A percentile compares a stretch with the other conserved stretches of the same genome.
These are phyloP conservation scores for Phymorhynchus buccinoides DNA, from an alignment of 1,140 invertebrate genomes.

Conservation along the genomic window DNA sequence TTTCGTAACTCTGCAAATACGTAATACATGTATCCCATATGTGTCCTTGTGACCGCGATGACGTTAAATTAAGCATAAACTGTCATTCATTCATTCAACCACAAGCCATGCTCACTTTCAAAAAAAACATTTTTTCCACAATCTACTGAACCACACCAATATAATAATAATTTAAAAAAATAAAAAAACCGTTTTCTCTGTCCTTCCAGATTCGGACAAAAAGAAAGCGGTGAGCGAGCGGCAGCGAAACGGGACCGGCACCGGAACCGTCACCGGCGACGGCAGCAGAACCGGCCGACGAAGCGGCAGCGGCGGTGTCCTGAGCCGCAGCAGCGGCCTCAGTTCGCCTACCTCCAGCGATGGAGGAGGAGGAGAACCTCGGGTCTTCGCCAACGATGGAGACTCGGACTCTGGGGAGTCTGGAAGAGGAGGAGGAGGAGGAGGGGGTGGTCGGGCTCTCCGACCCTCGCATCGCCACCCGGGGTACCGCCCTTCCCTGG, in stretches of 20 bases:
- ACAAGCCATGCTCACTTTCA: no score
- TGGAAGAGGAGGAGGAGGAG: background rate
- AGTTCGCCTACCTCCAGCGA: background rate
- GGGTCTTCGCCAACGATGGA: background rate
- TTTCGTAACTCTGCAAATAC: no score
- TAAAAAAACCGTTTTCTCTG: no score
- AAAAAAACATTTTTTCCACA: no score
- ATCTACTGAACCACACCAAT: no score
- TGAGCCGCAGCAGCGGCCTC: background rate
- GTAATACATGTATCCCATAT: no score
- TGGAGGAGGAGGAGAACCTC: background rate
- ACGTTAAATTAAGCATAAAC: no score
- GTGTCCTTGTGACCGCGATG: no score
- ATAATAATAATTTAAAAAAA: no score
- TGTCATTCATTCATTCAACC: no score
- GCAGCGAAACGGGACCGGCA: background rate
- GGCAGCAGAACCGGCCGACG: background rate
- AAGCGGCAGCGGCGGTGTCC: background rate
- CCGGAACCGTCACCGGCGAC: background rate
- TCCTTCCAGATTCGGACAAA: constrained; percentile 12
- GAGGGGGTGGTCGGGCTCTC: background rate
- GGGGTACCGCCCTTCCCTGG: constrained; percentile 14
- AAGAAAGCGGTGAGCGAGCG: background rate
- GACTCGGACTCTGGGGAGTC: background rate
- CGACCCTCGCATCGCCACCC: background rate